Evolutionary conservation across 2,888 invertebrate species (phyloP), one percentile per base, ranked within the genome.

Genomic region (Periphyllus acericola): DNA sequence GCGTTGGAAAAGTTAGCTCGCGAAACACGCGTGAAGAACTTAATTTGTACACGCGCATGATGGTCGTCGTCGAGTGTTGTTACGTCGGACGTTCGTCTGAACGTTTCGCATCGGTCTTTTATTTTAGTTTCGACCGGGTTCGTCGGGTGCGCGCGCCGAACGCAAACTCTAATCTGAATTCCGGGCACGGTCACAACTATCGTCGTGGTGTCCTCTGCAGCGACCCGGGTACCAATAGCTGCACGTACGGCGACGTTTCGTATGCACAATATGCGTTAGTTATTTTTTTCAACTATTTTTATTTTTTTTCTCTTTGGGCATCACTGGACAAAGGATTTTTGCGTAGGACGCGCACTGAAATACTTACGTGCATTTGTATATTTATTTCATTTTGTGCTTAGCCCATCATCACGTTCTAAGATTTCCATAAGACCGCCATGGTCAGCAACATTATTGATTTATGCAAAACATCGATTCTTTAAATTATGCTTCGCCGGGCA

Each of bases 381-480:
- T 74, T 72, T 80, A 32, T n/a, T 79, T 71, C 6, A 14, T 36
- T 78, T 85, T 79, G 36, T 80, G 80, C 72, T 72, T 79, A 17
- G 6, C n/a, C 32, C n/a, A 66, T 87, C 74, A 40, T 72, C 74
- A 87, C 87, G 81, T 87, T 81, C 81, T 75, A 17, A 60, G 74
- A 81, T 74, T 74, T 87, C 34, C 80, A 40, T 66, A 72, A 79
- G 52, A 86, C 55, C 55, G 79, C 36, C 68, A 52, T 36, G 79
- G 80, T 86, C 86, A 86, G 79, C 86, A 80, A 86, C 80, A 71
- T 72, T 80, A 81, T 87, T 81, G 87, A 87, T 81, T 74, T 87
- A 87, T 81, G 87, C 74, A 87, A 75, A 87, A 60, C 86, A 32
- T 72, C 60, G 72, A 86, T 72, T 80, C 40, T 86, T 72, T 60